Base-by-base conservation (phyloP, 2,888 invertebrate genomes). In the Balanococcus diminutus region DNA sequence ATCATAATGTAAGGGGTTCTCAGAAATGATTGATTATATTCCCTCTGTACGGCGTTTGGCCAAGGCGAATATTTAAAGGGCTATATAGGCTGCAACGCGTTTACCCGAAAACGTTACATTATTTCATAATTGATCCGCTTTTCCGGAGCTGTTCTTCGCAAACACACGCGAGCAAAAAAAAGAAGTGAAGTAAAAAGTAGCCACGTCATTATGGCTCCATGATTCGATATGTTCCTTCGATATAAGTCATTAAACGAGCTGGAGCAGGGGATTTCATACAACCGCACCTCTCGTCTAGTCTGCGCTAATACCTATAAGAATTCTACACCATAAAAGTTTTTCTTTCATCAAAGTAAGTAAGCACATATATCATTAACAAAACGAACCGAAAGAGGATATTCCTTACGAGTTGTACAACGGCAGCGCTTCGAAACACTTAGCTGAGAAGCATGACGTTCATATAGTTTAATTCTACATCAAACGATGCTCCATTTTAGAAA, bases 21-120 rank as follows among this genome's bases (percentile, higher is more conserved):
- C 82, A 82, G n/a, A 79, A 79, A 82, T 82, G 82, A 82, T 82
- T 82, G 82, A 82, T 82, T 46, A 81, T 28, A 31, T 67, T 67
- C 28, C 4, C 16, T 2, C 14, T 67, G 28, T 67, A 31, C 14
- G 51, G 51, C n/a, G 51, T 14, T 16, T 6, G 51, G 51, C 51
- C n/a, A 22, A 19, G 56, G 67, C 28, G 28, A 67, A 67, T 67
- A 67, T 67, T 67, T 67, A 67, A 67, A 67, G 14, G 67, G 67
- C 67, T 67, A 16, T 67, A 22, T 42, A 36, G 3, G 8, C 36
- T 36, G 8, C 42, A 2, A n/a, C 67, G 67, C 25, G 67, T 67
- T 67, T 28, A 22, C 46, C 67, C 19, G 16, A 67, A 67, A 67
- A 67, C 28, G 28, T 28, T 31, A 67, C 67, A 67, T 67, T 67